Percentiles rank a stretch among this genome's conserved stretches.
phyloP scores from a whole-genome alignment of 2,888 invertebrate genomes.

The Cantharis nigra region DNA sequence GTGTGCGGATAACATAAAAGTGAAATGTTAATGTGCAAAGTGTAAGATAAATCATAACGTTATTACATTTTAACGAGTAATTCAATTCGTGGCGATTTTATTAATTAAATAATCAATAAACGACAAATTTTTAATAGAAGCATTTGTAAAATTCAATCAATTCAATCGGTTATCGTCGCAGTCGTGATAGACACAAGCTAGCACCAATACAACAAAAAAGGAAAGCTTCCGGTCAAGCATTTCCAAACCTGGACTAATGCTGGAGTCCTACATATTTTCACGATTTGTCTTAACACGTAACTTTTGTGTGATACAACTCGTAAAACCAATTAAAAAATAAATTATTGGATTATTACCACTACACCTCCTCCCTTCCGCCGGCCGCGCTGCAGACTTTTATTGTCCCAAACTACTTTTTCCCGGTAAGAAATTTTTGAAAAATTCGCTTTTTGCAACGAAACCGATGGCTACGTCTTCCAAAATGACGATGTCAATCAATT shows the following conservation, averaged over 20 bases:
- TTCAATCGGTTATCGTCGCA: background rate
- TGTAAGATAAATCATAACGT: background rate
- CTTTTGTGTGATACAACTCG: constrained; percentile 18
- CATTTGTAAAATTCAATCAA: background rate
- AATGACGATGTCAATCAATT: constrained; percentile 33
- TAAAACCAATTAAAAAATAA: constrained; percentile 1
- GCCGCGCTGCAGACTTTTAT: background rate
- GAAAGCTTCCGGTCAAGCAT: constrained; percentile 37
- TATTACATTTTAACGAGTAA: background rate
- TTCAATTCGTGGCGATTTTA: background rate
- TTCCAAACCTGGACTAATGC: constrained; percentile 36
- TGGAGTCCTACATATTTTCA: constrained; percentile 34
- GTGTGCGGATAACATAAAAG: background rate
- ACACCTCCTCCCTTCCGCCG: background rate
- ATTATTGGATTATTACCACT: background rate
- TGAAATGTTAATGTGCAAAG: background rate
- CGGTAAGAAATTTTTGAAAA: background rate
- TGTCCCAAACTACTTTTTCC: background rate
- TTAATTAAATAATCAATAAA: background rate
- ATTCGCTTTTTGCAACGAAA: background rate
- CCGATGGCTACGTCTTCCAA: constrained; percentile 27
- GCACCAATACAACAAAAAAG: constrained; percentile 30
- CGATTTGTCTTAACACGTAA: constrained; percentile 26
- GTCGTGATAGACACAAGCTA: constrained; percentile 13
- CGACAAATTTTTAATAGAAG: background rate